Base-by-base conservation (phyloP, 2,113 vertebrate genomes). In the Sialia sialis region DNA sequence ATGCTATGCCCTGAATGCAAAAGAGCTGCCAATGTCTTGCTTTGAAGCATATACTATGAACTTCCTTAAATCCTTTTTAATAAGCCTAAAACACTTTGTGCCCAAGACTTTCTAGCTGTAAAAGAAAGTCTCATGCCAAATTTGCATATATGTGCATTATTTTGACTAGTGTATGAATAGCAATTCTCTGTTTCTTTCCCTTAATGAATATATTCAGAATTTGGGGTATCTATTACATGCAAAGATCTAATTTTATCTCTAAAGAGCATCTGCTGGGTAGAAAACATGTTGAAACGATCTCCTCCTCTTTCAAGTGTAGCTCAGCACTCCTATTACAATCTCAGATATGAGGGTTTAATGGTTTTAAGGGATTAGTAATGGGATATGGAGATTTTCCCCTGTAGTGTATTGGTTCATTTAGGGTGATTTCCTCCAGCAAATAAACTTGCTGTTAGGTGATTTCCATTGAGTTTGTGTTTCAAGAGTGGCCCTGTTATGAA, bases 311-410 rank as follows among this genome's bases (percentile, higher is more conserved):
- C 59, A 83, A 87, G 52, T 89, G 66, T 38, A 86, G 52, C 90
- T 86, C 44, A 80, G 41, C 32, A 34, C 27, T 87, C 63, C 60
- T 38, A 14, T 34, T 82, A 48, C 54, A 70, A 70, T 63, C 75
- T 92, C 32, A 74, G 56, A 80, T 83, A 29, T 5, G 19, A 86
- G 41, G 51, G 70, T 96, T 82, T 84, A 62, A 81, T 95, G 52
- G 75, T 70, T 89, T 91, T 83, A 95, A 82, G 43, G 51, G 54
- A 91, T 91, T 93, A 91, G 67, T 82, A 89, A 95, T 72, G 51
- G 54, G 66, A 93, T 84, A 85, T 25, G 16, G 81, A 73, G 66
- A 87, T 79, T 73, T 95, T 58, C 18, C 43, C 43, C 13, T 66
- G 51, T n/a, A 43, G 58, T 39, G 43, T 0, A 0, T 39, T 79